Conservation (phyloP, 2,113 vertebrate genomes). For the Rutilus rutilus region DNA sequence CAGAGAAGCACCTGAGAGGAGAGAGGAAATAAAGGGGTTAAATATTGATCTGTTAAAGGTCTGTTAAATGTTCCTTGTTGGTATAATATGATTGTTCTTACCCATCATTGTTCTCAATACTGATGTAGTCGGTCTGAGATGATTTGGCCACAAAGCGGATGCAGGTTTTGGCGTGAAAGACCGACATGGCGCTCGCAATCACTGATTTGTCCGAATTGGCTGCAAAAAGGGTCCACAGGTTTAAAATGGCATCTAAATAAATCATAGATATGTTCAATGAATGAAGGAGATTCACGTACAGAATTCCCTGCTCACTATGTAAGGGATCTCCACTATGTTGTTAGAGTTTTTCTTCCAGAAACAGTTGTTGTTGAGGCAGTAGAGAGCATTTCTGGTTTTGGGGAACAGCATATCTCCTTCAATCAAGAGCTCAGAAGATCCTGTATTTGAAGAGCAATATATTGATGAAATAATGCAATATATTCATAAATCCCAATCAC, state of each 20-base stretch:
- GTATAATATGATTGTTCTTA: slow-evolving; percentile 15
- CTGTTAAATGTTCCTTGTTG: neutral
- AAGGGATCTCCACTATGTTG: slow-evolving; percentile 53
- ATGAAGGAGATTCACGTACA: slow-evolving; percentile 49
- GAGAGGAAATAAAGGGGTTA: neutral
- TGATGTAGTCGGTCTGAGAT: slow-evolving; percentile 55
- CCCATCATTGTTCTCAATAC: slow-evolving; percentile 56
- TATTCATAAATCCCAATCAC: too few relatives aligned
- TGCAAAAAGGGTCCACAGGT: neutral
- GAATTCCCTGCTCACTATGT: slow-evolving; percentile 42
- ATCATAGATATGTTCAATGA: neutral
- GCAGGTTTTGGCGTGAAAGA: slow-evolving; percentile 55
- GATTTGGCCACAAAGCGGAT: slow-evolving; percentile 52
- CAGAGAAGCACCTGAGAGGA: slow-evolving; percentile 62
- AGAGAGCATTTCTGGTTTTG: slow-evolving; percentile 53
- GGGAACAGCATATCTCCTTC: slow-evolving; percentile 53
- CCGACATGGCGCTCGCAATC: slow-evolving; percentile 51
- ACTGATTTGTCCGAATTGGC: slow-evolving; percentile 21
- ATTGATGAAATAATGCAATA: neutral
- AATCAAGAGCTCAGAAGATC: slow-evolving; percentile 41
- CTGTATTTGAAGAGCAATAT: slow-evolving; percentile 1
- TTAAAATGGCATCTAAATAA: neutral
- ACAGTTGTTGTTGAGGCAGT: slow-evolving; percentile 50
- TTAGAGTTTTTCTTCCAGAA: slow-evolving; percentile 56
- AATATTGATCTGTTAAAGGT: too few relatives aligned